Evolutionary conservation across 2,888 invertebrate species (phyloP).

Genomic region (Xestia c-nigrum): DNA sequence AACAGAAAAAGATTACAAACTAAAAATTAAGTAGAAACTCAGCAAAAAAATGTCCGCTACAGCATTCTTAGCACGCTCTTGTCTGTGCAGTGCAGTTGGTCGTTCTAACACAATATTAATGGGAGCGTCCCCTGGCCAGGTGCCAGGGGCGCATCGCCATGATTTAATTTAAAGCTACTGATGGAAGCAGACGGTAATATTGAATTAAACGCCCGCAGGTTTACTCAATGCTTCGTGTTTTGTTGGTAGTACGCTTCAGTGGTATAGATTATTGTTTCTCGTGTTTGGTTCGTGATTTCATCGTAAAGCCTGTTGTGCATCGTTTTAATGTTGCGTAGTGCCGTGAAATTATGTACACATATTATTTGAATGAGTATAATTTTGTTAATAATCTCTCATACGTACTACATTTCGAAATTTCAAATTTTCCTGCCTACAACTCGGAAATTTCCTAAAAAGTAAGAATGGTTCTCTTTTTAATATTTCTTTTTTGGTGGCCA

Average conservation of each 20-base stretch:
- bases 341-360: background rate
- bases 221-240: slow-evolving; percentile 39
- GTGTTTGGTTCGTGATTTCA: slow-evolving; percentile 14
- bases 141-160: slow-evolving; percentile 68
- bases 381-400: too few species aligned
- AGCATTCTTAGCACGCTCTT: slow-evolving; percentile 65
- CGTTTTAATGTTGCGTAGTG: background rate
- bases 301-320: background rate
- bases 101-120: slow-evolving; percentile 70
- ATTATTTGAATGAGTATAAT: background rate
- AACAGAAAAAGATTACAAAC: slow-evolving; percentile 31
- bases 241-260: slow-evolving; percentile 22
- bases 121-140: slow-evolving; percentile 58
- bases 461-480: too few species aligned
- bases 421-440: background rate
- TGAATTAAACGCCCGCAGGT: slow-evolving; percentile 62
- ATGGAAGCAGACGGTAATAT: slow-evolving; percentile 67
- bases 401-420: background rate
- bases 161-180: slow-evolving; percentile 66
- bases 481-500: background rate
- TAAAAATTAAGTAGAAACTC: slow-evolving; percentile 16
- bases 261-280: slow-evolving; percentile 26
- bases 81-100: slow-evolving; percentile 62
- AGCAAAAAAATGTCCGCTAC: slow-evolving; percentile 17
- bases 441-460: background rate